Conservation (phyloP, 2,113 vertebrate species). For the Callionymus lyra region DNA sequence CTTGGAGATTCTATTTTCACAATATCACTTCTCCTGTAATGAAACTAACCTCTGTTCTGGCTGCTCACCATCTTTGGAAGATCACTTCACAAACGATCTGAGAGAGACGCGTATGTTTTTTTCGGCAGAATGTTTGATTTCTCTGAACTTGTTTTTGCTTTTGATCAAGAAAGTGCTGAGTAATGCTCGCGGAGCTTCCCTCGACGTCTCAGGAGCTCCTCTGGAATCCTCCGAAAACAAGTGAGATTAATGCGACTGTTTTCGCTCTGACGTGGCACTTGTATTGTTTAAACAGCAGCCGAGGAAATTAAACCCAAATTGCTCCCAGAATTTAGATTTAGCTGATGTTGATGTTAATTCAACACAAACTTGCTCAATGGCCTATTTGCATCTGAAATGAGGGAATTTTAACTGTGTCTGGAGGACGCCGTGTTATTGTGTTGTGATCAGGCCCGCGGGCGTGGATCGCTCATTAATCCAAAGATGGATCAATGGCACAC, state of each 20-base stretch:
- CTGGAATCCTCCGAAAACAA: slow-evolving; percentile 12
- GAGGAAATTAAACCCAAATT: slow-evolving; percentile 9
- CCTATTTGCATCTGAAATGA: slow-evolving; percentile 8
- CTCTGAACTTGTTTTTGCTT: too few species aligned
- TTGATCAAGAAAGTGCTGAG: too few species aligned
- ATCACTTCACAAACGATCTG: too few species aligned
- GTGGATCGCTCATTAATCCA: too few species aligned
- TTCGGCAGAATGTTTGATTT: too few species aligned
- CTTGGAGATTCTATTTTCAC: neutral
- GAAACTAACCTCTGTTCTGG: neutral
- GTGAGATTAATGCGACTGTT: slow-evolving; percentile 38
- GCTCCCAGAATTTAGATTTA: slow-evolving; percentile 8
- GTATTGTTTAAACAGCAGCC: slow-evolving; percentile 8
- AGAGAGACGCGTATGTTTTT: too few species aligned
- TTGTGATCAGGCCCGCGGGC: too few species aligned
- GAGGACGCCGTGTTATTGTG: too few species aligned
- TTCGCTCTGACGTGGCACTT: slow-evolving; percentile 19
- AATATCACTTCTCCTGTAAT: neutral
- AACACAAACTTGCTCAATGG: slow-evolving; percentile 7
- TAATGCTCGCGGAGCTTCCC: too few species aligned
- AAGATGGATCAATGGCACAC: too few species aligned
- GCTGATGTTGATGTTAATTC: slow-evolving; percentile 19
- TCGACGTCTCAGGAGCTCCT: too few species aligned
- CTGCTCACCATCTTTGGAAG: too few species aligned
- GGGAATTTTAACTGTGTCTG: neutral